Evolutionary conservation across 1,140 invertebrate genomes (phyloP).

Genomic region (Orchestia grillus): DNA sequence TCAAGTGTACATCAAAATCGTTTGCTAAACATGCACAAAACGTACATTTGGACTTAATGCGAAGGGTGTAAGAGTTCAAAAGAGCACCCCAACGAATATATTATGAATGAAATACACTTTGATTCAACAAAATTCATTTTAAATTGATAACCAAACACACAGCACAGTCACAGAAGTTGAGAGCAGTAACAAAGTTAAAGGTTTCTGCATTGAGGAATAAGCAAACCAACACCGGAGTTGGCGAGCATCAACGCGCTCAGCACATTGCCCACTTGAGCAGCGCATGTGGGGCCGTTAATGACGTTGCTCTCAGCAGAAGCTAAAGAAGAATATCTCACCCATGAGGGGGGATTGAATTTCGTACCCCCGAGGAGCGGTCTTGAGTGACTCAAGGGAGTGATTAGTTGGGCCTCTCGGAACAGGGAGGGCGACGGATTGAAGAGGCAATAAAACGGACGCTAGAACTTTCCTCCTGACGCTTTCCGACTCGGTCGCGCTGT

Average conservation of each 20-base stretch:
- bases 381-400: constrained; percentile 48
- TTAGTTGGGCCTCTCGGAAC: not conserved
- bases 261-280: not conserved
- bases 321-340: constrained; percentile 48
- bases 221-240: constrained; percentile 1
- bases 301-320: not conserved
- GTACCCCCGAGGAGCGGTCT: constrained; percentile 27
- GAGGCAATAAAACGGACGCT: not conserved
- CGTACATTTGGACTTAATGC: too few relatives aligned
- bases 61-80: too few relatives aligned
- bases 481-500: not conserved
- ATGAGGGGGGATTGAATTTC: constrained; percentile 52
- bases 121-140: not conserved
- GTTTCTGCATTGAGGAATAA: not conserved
- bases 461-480: not conserved
- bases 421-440: not conserved
- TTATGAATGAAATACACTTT: too few relatives aligned
- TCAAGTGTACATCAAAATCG: too few relatives aligned
- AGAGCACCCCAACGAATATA: too few relatives aligned
- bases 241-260: not conserved
- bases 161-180: not conserved
- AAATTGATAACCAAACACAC: not conserved
- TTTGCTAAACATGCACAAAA: too few relatives aligned
- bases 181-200: not conserved
- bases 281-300: constrained; percentile 13